Base-by-base conservation (phyloP, 2,888 invertebrate genomes). In the Lasiommata megera region DNA sequence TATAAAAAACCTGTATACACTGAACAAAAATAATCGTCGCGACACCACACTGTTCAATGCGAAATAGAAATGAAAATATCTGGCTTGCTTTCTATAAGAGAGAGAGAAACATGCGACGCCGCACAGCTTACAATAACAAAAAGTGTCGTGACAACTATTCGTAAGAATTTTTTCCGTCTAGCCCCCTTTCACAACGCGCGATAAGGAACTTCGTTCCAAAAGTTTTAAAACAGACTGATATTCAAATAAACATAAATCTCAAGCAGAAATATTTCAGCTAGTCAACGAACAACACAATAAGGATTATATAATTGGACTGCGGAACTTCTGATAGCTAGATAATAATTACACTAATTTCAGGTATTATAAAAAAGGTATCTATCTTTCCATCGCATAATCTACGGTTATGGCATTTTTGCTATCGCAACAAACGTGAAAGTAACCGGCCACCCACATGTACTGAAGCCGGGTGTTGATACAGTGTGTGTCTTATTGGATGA, bases 401-500 rank as follows among this genome's bases (percentile, higher is more conserved):
- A 43, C 52, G 17, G 41, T 52, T 40, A 52, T 52, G 52, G 18
- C 52, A 41, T 31, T 41, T 41, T 52, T 43, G 34, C 34, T 52
- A 41, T 41, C 41, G 52, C 34, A 52, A 41, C 41, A 52, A 38
- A 54, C 37, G 23, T 55, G 58, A 55, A 51, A 58, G 54, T 54
- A 52, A 18, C 50, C 54, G 61, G 54, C 68, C 69, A 69, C 71
- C 70, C 70, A 68, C 69, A 65, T 68, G 62, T 57, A 50, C 56
- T 29, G 54, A 59, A 55, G 52, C 65, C 62, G 66, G 66, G 66
- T 63, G 64, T 59, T 61, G 64, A 67, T 64, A 61, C 61, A 38
- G 67, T 59, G 66, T 67, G 68, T 67, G 71, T 73, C 79, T 64
- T 58, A 62, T 73, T 88, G 88, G 89, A 79, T 72, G 66, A 59